Conservation (phyloP, 2,113 vertebrate genomes). For the Salvelinus namaycush region DNA sequence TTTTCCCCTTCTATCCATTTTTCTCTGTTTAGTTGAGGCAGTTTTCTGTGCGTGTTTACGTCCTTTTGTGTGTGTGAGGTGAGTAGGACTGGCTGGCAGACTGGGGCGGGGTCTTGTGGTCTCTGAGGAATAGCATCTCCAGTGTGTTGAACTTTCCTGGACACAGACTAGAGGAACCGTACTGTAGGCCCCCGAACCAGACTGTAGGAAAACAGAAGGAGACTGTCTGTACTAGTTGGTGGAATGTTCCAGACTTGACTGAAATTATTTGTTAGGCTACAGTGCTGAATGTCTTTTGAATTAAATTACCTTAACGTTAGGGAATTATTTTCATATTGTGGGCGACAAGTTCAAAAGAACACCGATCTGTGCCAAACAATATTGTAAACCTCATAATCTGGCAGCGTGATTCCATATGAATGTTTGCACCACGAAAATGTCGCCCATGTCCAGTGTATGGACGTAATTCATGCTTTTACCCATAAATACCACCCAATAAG, state of each 20-base stretch:
- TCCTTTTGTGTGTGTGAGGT: neutral
- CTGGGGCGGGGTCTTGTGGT: neutral
- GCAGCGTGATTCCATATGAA: too few species aligned
- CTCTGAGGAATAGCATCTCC: conserved; percentile 1
- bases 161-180: neutral
- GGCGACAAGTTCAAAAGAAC: too few species aligned
- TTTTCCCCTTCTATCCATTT: neutral
- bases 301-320: too few species aligned
- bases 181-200: neutral
- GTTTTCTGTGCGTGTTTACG: neutral
- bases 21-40: neutral
- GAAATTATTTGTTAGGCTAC: too few species aligned
- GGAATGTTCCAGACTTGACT: neutral
- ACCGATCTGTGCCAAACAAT: too few species aligned
- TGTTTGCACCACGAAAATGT: too few species aligned
- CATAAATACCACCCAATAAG: too few species aligned
- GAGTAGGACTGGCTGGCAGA: neutral
- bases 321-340: too few species aligned
- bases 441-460: too few species aligned
- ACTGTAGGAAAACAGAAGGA: neutral
- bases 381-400: too few species aligned
- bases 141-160: neutral
- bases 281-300: too few species aligned
- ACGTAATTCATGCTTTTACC: too few species aligned
- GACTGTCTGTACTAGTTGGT: neutral